Percentiles rank a stretch among this genome's conserved stretches.
Evolutionary conservation across 1,140 invertebrate genomes (phyloP).

Genomic region (Lepidurus couesii): DNA sequence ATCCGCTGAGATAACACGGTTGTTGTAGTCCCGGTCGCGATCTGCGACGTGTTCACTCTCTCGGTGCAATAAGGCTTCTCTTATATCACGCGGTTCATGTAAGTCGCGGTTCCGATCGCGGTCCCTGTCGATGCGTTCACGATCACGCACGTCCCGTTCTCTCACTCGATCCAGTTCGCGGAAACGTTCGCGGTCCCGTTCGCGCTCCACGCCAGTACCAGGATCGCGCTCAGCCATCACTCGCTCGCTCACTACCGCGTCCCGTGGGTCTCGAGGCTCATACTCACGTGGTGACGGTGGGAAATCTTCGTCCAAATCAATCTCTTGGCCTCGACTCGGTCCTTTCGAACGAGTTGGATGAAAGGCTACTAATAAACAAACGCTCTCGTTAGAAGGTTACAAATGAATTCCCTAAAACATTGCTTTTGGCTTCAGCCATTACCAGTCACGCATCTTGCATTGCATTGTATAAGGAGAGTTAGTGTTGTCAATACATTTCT

Average conservation of each 20-base stretch:
- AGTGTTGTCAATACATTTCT: no score
- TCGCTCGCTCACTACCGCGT: neutral
- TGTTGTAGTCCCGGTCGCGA: neutral
- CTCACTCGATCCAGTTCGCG: neutral
- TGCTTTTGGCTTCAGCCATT: no score
- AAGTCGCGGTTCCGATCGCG: slow-evolving; percentile 26
- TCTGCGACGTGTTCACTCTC: neutral
- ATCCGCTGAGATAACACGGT: no score
- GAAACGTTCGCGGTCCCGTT: neutral
- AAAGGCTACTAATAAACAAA: neutral
- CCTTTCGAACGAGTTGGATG: neutral
- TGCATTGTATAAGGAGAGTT: no score
- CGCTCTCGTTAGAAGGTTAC: neutral
- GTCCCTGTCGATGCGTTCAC: neutral
- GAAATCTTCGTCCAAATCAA: slow-evolving; percentile 7
- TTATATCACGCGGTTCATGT: slow-evolving; percentile 36
- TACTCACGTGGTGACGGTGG: neutral
- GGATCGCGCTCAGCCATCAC: neutral
- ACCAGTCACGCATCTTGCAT: no score
- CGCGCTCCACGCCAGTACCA: neutral
- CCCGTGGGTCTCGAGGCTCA: neutral
- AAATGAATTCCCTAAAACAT: neutral
- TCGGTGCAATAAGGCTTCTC: slow-evolving; percentile 20
- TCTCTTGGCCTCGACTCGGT: neutral
- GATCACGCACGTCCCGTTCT: slow-evolving; percentile 2